Percentiles rank a stretch among this genome's conserved stretches.
Evolutionary conservation across 2,888 invertebrate species (phyloP).

Genomic region (Oeneis ivallda): DNA sequence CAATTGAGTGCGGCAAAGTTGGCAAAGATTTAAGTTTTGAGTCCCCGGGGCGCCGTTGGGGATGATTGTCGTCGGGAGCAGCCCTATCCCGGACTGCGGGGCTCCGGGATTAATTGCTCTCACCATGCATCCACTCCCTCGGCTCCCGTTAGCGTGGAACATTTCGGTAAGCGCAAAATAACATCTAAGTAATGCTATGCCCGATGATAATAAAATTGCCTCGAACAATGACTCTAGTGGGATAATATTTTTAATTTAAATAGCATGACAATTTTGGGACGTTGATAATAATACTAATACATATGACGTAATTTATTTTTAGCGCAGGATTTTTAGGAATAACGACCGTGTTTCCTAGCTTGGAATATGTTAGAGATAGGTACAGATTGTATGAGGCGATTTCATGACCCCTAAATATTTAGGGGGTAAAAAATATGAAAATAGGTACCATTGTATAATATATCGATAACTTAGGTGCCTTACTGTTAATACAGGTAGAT

Average conservation of each 20-base stretch:
- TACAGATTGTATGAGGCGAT: no score
- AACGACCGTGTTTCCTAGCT: no score
- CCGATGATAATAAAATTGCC: constrained; percentile 66
- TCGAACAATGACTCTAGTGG: constrained; percentile 28
- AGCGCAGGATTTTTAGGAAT: no score
- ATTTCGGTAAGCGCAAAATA: constrained; percentile 71
- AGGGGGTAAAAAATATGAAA: no score
- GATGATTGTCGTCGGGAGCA: constrained; percentile 75
- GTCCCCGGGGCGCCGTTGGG: constrained; percentile 73
- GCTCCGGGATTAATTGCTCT: constrained; percentile 71
- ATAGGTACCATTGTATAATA: no score
- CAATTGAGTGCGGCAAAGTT: constrained; percentile 55
- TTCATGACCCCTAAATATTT: no score
- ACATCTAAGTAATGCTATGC: constrained; percentile 72
- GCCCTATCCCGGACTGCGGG: constrained; percentile 43
- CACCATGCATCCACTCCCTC: constrained; percentile 68
- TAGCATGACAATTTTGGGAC: background rate
- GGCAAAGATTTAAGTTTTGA: constrained; percentile 76
- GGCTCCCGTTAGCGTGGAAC: constrained; percentile 68
- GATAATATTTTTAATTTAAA: constrained; percentile 7
- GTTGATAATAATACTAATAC: background rate
- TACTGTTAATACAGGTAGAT: no score
- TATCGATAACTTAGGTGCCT: no score
- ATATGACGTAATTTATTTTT: no score
- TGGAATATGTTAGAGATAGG: no score